Base-by-base conservation (phyloP, 1,140 invertebrate species). In the Arion vulgaris region DNA sequence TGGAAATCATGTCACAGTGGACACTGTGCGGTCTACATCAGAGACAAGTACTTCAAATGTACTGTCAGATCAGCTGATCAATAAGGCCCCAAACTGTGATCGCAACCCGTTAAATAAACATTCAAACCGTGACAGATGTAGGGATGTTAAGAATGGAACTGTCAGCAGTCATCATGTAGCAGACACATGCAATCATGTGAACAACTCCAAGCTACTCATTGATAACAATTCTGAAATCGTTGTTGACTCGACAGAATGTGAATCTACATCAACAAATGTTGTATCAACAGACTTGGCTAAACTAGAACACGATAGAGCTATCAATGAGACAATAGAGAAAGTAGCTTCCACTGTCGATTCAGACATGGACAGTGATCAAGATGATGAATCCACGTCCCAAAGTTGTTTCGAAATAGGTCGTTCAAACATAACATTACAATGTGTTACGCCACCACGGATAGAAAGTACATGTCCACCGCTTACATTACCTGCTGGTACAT, bases 211-310 rank as follows among this genome's bases (percentile, higher is more conserved):
- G 49, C 51, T 7, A n/a, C 32, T 53, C 45, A 49, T 15, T 45
- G 74, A 78, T 36, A 66, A 80, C 7, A 71, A 28, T 26, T 45
- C 38, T 13, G 69, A 81, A 34, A 81, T 81, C n/a, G 49, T 74
- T 39, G 71, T 81, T 26, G 71, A 81, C 34, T 81, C 80, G 32
- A 81, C 80, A 15, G 80, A 81, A 69, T 51, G 32, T 19, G 76
- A 79, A 4, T 1, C 53, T 15, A 53, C 41, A n/a, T 1, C 53
- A 57, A 76, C 41, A 49, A 2, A 1, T 1, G 36, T n/a, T 17
- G 41, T 49, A 28, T 69, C 62, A 2, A 19, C 66, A 7, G n/a
- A n/a, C 28, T 5, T 34, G 32, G 26, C 41, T n/a, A 80, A 80
- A 36, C 34, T 41, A 23, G 78, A 71, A 15, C 1, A 28, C 17